Evolutionary conservation across 2,113 vertebrate genomes (phyloP), one percentile per base, ranked within the genome.

Genomic region (Sander vitreus): DNA sequence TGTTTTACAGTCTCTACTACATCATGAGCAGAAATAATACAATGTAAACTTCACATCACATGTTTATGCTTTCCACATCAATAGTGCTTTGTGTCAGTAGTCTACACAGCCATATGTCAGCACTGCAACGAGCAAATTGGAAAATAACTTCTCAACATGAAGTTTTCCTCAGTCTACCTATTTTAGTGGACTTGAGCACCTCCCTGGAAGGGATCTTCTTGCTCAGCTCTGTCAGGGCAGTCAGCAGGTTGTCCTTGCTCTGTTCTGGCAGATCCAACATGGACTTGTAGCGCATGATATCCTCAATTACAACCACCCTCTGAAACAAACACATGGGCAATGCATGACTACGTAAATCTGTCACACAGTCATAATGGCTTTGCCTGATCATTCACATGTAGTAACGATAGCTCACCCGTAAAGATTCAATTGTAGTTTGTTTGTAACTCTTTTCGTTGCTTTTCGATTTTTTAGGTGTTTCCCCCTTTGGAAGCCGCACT

Each of bases 281-380:
- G 66, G 96, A 95, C 80, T 97, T 99, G 94, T 95, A 98, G 80
- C 97, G 95, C 93, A 96, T 94, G 89, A 99, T 97, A 83, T 99
- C 98, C 88, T 99, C 98, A 76, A 99, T 92, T 76, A 99, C 97
- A 84, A 99, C 98, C 89, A 99, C 98, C 92, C 98, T 97, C 98
- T 99, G 92, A 11, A 43, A 80, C 54, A 94, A 87, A 93, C 55
- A 94, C 62, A 94, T 85, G 2, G 1, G 4, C 9, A 25, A 14
- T 8, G 4, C 5, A 15, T 48, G 5, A 12, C 5, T 12, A 21
- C 18, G 8, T 33, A 5, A 2, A 53, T 21, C 0, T 45, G 14
- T 11, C 27, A 55, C 9, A 18, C 33, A 25, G 2, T 6, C 21
- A 12, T 11, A 11, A 0, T 21, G 2, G 8, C n/a, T 13, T 5